These are phyloP conservation scores for Potorous gilbertii DNA, from an alignment of 2,797 vertebrate genomes.

Conservation along the genomic window DNA sequence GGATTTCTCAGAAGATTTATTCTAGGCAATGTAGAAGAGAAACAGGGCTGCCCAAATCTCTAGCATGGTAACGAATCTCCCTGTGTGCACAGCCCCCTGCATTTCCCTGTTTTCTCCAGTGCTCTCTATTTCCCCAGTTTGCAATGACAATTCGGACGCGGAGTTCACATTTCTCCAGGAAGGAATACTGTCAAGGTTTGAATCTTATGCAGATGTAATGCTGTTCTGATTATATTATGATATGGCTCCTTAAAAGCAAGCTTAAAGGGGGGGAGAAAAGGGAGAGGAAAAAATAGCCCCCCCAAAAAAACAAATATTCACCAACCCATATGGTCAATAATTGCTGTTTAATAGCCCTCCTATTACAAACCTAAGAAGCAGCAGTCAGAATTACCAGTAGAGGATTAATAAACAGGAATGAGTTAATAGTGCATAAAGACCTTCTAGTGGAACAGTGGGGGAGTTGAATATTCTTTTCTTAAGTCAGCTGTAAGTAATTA, in stretches of 20 bases:
- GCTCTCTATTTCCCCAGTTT: constrained; percentile 72
- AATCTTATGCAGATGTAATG: constrained; percentile 80
- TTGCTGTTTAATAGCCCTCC: constrained; percentile 90
- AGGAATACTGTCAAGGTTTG: constrained; percentile 78
- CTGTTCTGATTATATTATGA: constrained; percentile 74
- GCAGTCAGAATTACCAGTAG: constrained; percentile 94
- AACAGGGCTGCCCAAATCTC: not conserved
- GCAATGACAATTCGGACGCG: constrained; percentile 78
- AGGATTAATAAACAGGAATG: constrained; percentile 99
- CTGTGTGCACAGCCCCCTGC: constrained; percentile 54
- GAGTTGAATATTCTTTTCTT: constrained; percentile 98
- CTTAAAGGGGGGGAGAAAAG: constrained; percentile 55
- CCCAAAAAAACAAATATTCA: constrained; percentile 84
- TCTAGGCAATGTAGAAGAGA: not conserved
- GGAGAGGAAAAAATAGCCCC: constrained; percentile 45
- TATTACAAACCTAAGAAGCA: constrained; percentile 89
- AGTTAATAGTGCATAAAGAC: constrained; percentile 99
- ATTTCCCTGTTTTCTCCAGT: constrained; percentile 63
- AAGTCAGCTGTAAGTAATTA: constrained; percentile 99
- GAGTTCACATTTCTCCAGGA: constrained; percentile 77
- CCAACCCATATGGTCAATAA: constrained; percentile 91
- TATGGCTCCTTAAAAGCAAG: constrained; percentile 81
- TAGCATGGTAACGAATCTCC: constrained; percentile 29
- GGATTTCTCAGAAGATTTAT: not conserved
- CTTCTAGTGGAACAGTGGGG: constrained; percentile 96